Percentiles rank a stretch among this genome's conserved stretches.
Conservation (phyloP, 2,797 vertebrate genomes). For the Acanthornis magna region DNA sequence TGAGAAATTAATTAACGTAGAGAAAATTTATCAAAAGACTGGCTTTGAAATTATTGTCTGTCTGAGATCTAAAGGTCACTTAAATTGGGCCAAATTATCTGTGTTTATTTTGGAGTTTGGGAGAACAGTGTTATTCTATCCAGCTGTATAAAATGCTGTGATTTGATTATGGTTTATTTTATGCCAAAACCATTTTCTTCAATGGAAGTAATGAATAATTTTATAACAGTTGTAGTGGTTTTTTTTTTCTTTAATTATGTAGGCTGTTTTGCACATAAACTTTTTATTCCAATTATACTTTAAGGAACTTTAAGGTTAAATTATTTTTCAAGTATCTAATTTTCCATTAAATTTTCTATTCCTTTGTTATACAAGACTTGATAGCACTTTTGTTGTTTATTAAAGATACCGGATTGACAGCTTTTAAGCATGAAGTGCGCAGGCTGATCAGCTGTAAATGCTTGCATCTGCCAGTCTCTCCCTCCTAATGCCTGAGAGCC, state of each 20-base stretch:
- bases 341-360: neutral
- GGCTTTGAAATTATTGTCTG: conserved; percentile 46
- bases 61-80: conserved; percentile 52
- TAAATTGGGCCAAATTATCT: conserved; percentile 27
- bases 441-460: neutral
- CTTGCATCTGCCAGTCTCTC: neutral
- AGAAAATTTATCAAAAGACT: conserved; percentile 45
- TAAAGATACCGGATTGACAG: neutral
- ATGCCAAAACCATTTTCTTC: neutral
- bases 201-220: neutral
- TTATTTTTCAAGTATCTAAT: neutral
- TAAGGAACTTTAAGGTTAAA: neutral
- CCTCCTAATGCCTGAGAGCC: neutral
- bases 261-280: neutral
- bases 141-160: neutral
- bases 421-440: neutral
- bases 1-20: conserved; percentile 65
- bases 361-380: neutral
- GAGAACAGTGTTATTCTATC: neutral
- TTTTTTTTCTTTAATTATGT: neutral
- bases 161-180: neutral
- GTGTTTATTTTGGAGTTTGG: conserved; percentile 14
- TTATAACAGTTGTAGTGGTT: neutral
- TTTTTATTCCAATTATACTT: neutral
- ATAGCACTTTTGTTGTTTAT: neutral